Conservation (phyloP, 1,140 invertebrate species). For the Dolichoris vasculosae region DNA sequence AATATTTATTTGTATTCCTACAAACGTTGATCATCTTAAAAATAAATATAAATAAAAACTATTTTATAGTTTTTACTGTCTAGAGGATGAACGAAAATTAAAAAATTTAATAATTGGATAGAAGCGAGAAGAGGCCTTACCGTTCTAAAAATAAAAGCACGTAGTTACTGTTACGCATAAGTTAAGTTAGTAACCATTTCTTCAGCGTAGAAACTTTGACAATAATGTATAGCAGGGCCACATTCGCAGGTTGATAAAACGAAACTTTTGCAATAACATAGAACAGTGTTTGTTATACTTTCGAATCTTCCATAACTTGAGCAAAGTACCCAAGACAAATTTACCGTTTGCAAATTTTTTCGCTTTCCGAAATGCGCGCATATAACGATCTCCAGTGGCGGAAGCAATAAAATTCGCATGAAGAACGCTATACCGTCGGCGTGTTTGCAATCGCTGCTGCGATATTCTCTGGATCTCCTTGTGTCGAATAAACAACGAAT, state of each 20-base stretch:
- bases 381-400: background rate
- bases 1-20: no score
- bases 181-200: background rate
- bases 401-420: slow-evolving; percentile 37
- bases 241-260: background rate
- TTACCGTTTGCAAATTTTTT: background rate
- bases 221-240: background rate
- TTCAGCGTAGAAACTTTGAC: background rate
- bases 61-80: no score
- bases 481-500: slow-evolving; percentile 42
- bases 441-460: slow-evolving; percentile 50
- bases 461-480: slow-evolving; percentile 36
- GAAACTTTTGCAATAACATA: background rate
- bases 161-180: background rate
- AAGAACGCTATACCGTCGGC: slow-evolving; percentile 21
- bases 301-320: background rate
- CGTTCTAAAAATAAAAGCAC: background rate
- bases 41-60: no score
- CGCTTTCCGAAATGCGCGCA: background rate
- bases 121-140: no score
- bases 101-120: no score
- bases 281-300: background rate
- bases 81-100: background rate
- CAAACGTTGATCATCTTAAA: no score
- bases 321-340: slow-evolving; percentile 4